Evolutionary conservation across 2,113 vertebrate genomes (phyloP).

Genomic region (Motacilla tschutschensis): DNA sequence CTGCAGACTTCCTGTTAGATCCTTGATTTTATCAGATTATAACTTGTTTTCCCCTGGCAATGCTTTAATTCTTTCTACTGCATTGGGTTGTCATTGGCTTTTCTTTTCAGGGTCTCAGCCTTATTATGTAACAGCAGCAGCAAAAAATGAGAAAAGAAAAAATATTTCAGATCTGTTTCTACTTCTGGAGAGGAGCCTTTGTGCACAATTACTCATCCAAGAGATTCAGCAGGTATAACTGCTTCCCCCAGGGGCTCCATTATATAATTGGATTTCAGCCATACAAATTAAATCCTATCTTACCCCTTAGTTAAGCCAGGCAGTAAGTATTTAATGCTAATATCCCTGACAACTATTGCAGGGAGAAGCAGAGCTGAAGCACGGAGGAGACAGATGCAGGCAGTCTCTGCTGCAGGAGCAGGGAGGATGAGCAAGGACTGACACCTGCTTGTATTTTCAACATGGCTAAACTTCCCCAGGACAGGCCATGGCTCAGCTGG

Average conservation of each 20-base stretch:
- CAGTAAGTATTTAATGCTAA: conserved; percentile 72
- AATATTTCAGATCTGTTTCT: conserved; percentile 41
- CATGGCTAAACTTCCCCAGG: background rate
- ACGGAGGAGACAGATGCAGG: background rate
- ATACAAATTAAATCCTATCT: conserved; percentile 72
- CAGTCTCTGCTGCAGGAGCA: background rate
- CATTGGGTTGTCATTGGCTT: conserved; percentile 4
- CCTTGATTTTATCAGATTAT: conserved; percentile 52
- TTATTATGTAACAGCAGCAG: conserved; percentile 45
- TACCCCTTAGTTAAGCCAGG: conserved; percentile 70
- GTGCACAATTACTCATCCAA: conserved; percentile 67
- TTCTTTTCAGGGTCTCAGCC: conserved; percentile 43
- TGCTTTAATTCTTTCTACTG: conserved; percentile 36
- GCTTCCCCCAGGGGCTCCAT: conserved; percentile 65
- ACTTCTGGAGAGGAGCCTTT: conserved; percentile 55
- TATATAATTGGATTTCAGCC: conserved; percentile 73
- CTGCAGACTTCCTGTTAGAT: conserved; percentile 60
- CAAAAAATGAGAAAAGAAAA: background rate
- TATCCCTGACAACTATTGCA: conserved; percentile 65
- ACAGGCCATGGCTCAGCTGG: background rate
- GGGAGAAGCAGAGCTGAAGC: conserved; percentile 33
- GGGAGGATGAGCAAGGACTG: background rate
- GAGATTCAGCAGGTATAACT: conserved; percentile 70
- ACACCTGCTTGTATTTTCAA: background rate
- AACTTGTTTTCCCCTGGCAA: conserved; percentile 58